Evolutionary conservation across 2,888 invertebrate species (phyloP), one percentile per base, ranked within the genome.

Genomic region (Tenodera sinensis): DNA sequence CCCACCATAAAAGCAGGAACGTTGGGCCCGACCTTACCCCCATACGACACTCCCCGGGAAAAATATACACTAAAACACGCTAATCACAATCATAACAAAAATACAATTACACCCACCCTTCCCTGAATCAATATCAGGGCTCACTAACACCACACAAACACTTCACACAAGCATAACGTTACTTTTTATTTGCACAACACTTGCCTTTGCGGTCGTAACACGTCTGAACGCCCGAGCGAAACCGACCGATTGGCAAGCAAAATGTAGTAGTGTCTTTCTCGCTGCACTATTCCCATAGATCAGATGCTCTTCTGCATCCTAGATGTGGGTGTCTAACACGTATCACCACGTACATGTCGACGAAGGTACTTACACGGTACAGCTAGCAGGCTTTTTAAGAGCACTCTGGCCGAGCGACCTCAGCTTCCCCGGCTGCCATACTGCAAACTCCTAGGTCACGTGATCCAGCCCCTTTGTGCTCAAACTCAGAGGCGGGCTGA

Each of bases 401-500:
- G 87, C 87, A 34, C 87, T 87, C 87, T 87, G 25, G 30, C 30
- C 87, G 85, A 84, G 47, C 88, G 47, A 71, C 83, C 83, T 47
- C 89, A 87, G 83, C 30, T 84, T 81, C 82, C 85, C 89, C 89
- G 90, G 91, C 92, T 92, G 92, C 92, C 92, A 92, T 92, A 93
- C 92, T 93, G 93, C 93, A 93, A 90, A 92, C 93, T 92, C 92
- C 92, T 92, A 54, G 87, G 92, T 93, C 93, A 93, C 93, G 93
- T 93, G 93, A 93, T 92, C 92, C 89, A 90, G 90, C 90, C 89
- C 90, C 90, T 91, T 90, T 91, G 91, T 91, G 91, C 91, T 92
- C 89, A 88, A 89, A 88, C 89, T 88, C 89, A 34, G 83, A 87
- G 87, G 87, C 87, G 81, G 87, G 54, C 54, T 54, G 54, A 1